Conservation (phyloP, 2,797 vertebrate species). For the Phyllotis vaccarum region DNA sequence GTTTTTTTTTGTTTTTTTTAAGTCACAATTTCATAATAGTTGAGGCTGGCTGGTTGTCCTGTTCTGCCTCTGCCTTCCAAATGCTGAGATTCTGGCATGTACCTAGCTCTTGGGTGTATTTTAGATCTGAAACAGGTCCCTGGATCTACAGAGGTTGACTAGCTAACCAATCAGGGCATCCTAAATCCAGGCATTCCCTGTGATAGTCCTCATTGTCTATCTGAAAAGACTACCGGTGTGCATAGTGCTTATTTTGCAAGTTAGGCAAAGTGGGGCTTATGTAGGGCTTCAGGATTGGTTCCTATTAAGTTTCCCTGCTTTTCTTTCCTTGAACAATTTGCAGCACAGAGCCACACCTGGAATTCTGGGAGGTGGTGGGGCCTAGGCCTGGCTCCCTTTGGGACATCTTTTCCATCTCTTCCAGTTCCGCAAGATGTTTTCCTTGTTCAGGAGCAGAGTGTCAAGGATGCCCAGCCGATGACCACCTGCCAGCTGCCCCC, state of each 20-base stretch:
- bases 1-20: not conserved
- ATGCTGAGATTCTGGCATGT: not conserved
- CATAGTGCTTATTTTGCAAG: not conserved
- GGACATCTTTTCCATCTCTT: conserved; percentile 59
- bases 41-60: not conserved
- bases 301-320: not conserved
- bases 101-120: not conserved
- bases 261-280: not conserved
- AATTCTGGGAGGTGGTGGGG: not conserved
- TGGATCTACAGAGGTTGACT: not conserved
- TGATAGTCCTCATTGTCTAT: not conserved
- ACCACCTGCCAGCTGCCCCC: conserved; percentile 69
- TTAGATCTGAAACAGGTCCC: not conserved
- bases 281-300: not conserved
- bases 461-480: conserved; percentile 47
- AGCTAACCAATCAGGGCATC: not conserved
- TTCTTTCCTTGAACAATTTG: not conserved
- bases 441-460: conserved; percentile 58
- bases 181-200: not conserved
- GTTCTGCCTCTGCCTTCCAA: not conserved
- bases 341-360: not conserved
- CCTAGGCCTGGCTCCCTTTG: not conserved
- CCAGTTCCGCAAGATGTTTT: conserved; percentile 57
- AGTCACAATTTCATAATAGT: not conserved
- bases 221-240: not conserved